These are phyloP conservation scores for Triops longicaudatus DNA, from an alignment of 1,140 invertebrate genomes.

Conservation along the genomic window DNA sequence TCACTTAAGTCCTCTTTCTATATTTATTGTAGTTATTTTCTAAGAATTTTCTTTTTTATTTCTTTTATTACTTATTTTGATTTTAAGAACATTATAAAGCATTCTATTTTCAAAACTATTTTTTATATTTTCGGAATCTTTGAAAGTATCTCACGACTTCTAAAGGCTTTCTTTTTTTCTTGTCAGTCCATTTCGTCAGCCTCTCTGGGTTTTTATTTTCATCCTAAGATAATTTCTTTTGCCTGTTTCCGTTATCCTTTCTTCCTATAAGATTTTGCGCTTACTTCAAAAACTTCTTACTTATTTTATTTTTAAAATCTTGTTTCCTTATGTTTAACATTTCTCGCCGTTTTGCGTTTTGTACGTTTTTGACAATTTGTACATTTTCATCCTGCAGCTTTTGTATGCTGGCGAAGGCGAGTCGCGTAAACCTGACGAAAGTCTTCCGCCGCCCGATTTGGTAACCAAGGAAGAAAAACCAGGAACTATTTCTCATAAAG, in stretches of 20 bases:
- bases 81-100: too few relatives aligned
- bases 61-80: conserved; percentile 15
- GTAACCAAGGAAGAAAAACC: conserved; percentile 52
- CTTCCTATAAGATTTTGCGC: too few relatives aligned
- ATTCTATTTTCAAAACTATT: too few relatives aligned
- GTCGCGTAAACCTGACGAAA: conserved; percentile 71
- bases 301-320: conserved; percentile 21
- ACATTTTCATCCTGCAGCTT: conserved; percentile 45
- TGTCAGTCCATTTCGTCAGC: too few relatives aligned
- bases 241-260: too few relatives aligned
- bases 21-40: too few relatives aligned
- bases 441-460: conserved; percentile 40
- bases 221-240: too few relatives aligned
- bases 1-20: too few relatives aligned
- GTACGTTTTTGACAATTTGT: conserved; percentile 19
- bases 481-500: conserved; percentile 77
- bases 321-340: conserved; percentile 20
- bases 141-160: too few relatives aligned
- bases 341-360: background rate
- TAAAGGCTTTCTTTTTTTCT: conserved; percentile 17
- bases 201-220: too few relatives aligned
- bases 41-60: background rate
- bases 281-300: too few relatives aligned
- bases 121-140: too few relatives aligned
- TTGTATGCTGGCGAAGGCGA: conserved; percentile 90